phyloP scores from a whole-genome alignment of 2,888 invertebrate genomes.

The Andrena marginata region DNA sequence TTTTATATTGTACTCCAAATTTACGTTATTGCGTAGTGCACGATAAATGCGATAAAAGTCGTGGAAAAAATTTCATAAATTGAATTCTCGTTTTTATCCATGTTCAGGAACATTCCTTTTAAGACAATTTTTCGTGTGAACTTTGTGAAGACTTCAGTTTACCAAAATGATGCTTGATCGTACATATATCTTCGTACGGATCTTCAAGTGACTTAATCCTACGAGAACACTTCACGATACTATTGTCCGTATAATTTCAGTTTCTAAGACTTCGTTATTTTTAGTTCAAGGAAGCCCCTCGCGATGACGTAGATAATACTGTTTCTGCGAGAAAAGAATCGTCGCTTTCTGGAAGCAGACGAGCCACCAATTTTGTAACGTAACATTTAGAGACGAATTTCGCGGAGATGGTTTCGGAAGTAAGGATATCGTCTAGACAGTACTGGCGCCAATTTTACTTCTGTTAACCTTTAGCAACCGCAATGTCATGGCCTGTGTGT shows the following conservation, averaged over 20 bases:
- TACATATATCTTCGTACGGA: background rate
- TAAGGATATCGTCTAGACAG: constrained; percentile 66
- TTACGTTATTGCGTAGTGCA: no score
- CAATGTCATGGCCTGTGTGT: constrained; percentile 38
- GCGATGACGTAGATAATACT: constrained; percentile 33
- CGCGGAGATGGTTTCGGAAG: constrained; percentile 47
- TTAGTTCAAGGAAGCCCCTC: constrained; percentile 38
- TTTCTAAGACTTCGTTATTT: constrained; percentile 16
- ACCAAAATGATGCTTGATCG: background rate
- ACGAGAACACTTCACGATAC: background rate
- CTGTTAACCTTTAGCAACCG: constrained; percentile 60
- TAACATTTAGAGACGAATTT: constrained; percentile 26
- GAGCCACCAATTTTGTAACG: constrained; percentile 9
- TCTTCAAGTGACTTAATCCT: constrained; percentile 18
- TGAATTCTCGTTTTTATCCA: background rate
- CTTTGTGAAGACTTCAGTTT: background rate
- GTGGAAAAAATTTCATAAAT: background rate
- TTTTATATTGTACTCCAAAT: no score
- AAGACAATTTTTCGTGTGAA: background rate
- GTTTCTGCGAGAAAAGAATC: constrained; percentile 18
- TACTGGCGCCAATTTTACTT: constrained; percentile 36
- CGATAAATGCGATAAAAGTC: no score
- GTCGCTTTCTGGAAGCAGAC: constrained; percentile 18
- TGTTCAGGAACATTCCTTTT: background rate
- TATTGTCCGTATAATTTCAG: constrained; percentile 1